These are phyloP conservation scores for Tyrophagus putrescentiae DNA, from an alignment of 1,140 invertebrate genomes.

Conservation along the genomic window DNA sequence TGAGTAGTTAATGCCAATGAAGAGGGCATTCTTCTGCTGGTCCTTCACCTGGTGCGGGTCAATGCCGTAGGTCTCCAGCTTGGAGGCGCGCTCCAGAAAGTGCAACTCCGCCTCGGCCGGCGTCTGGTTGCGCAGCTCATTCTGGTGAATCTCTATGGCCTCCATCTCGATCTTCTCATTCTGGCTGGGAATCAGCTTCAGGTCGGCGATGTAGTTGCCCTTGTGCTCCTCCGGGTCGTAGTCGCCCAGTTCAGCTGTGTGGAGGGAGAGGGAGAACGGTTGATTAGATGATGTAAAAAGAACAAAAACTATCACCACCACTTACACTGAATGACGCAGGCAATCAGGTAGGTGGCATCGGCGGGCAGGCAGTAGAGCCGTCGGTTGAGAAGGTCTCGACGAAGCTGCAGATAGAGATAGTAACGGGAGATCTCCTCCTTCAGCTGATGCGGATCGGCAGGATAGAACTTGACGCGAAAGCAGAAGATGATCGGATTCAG, in stretches of 20 bases:
- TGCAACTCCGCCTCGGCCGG: constrained; percentile 51
- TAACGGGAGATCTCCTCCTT: constrained; percentile 77
- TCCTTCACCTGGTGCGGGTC: constrained; percentile 98
- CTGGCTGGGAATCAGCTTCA: constrained; percentile 80
- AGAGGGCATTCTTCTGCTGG: constrained; percentile 70
- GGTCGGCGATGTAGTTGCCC: constrained; percentile 74
- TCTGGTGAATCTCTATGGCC: constrained; percentile 72
- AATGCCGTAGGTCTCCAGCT: constrained; percentile 86
- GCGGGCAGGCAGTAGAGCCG: constrained; percentile 71
- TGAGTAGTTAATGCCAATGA: constrained; percentile 83
- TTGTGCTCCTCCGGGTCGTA: constrained; percentile 74
- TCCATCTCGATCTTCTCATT: constrained; percentile 73
- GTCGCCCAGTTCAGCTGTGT: constrained; percentile 75
- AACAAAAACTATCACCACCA: neutral
- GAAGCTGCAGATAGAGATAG: constrained; percentile 81
- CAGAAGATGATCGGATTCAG: constrained; percentile 72
- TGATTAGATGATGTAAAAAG: neutral
- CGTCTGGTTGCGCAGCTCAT: constrained; percentile 36
- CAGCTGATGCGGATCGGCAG: constrained; percentile 64
- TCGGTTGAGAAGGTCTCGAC: constrained; percentile 83
- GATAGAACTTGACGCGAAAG: constrained; percentile 86
- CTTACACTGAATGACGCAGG: constrained; percentile 63
- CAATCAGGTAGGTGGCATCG: constrained; percentile 74
- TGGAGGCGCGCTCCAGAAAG: constrained; percentile 70
- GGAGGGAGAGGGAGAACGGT: neutral